Evolutionary conservation across 2,888 invertebrate genomes (phyloP).

Genomic region (Caenorhabditis wallacei): DNA sequence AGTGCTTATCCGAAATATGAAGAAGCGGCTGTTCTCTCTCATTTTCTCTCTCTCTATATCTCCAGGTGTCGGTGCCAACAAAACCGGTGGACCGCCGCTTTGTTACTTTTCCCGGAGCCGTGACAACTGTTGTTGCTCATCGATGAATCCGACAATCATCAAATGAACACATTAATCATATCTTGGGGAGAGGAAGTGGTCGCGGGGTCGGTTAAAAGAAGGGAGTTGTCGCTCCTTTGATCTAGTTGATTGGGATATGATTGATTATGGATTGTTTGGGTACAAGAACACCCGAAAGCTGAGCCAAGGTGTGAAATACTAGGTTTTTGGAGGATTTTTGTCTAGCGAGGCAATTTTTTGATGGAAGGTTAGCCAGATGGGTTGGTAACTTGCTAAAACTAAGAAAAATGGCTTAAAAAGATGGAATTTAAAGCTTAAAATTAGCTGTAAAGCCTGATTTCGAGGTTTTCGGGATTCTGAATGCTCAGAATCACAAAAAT

Average conservation of each 20-base stretch:
- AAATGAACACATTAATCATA: constrained; percentile 63
- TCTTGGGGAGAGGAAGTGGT: constrained; percentile 36
- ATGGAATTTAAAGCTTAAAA: too few relatives aligned
- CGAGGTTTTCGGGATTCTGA: too few relatives aligned
- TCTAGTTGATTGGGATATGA: constrained; percentile 23
- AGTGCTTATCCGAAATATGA: constrained; percentile 63
- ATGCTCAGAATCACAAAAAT: too few relatives aligned
- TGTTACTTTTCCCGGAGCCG: too few relatives aligned
- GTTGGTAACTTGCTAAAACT: too few relatives aligned
- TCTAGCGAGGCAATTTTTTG: too few relatives aligned
- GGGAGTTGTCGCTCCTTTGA: constrained; percentile 4
- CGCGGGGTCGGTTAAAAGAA: constrained; percentile 39
- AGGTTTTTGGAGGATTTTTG: too few relatives aligned
- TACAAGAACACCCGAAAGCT: not conserved
- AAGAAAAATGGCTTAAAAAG: too few relatives aligned
- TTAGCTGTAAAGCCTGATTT: too few relatives aligned
- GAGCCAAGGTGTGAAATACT: constrained; percentile 14
- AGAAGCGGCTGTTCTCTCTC: constrained; percentile 23
- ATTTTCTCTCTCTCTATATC: constrained; percentile 3
- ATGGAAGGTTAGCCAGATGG: too few relatives aligned
- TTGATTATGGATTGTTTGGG: constrained; percentile 18
- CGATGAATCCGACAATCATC: constrained; percentile 50
- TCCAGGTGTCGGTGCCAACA: constrained; percentile 42
- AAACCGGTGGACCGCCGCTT: too few relatives aligned
- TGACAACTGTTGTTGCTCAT: constrained; percentile 54